Evolutionary conservation across 2,113 vertebrate genomes (phyloP).

Genomic region (Cygnus buccinator): DNA sequence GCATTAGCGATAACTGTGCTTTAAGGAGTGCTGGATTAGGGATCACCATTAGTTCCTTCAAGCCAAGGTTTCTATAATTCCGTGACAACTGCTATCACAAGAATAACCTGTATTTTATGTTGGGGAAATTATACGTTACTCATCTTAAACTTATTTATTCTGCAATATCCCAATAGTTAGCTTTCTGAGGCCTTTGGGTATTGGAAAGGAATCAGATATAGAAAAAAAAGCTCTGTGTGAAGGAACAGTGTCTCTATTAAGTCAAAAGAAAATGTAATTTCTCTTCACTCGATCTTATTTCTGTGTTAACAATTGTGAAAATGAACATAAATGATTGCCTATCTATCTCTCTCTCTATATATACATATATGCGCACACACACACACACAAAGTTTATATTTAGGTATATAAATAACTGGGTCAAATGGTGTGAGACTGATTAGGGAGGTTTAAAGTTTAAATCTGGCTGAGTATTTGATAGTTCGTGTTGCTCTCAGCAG

Average conservation of each 20-base stretch:
- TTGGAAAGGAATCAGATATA: neutral
- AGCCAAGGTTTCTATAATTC: neutral
- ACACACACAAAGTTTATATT: neutral
- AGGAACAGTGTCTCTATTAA: neutral
- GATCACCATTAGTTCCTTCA: neutral
- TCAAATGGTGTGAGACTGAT: neutral
- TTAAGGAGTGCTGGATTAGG: neutral
- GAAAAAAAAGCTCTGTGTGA: neutral
- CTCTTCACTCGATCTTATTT: neutral
- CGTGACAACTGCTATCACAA: neutral
- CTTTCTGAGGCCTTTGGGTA: neutral
- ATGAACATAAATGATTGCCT: neutral
- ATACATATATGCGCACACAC: neutral
- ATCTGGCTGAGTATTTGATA: neutral
- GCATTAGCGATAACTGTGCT: fast-evolving
- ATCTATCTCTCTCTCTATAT: neutral
- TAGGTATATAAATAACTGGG: neutral
- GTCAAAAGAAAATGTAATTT: neutral
- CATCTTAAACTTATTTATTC: neutral
- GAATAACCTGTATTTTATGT: neutral
- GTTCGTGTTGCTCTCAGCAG: neutral
- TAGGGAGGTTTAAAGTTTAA: neutral
- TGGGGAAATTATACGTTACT: neutral
- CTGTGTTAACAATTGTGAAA: neutral
- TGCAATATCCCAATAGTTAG: neutral